These are phyloP conservation scores for Pipistrellus nathusii DNA, from an alignment of 2,797 vertebrate genomes.

Conservation along the genomic window DNA sequence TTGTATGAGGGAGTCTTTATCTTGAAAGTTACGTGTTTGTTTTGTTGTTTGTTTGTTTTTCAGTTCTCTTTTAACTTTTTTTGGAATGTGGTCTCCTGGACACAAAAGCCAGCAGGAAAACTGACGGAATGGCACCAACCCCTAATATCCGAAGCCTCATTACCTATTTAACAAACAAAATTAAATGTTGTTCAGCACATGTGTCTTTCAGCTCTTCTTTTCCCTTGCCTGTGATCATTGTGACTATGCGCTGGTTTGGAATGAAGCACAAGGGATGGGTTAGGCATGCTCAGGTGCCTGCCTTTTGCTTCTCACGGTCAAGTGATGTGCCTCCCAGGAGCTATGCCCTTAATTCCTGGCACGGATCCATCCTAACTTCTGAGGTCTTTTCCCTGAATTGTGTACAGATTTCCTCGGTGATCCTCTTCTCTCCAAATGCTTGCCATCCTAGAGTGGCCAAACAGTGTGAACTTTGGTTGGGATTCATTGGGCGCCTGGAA, in stretches of 20 bases:
- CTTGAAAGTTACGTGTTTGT: neutral
- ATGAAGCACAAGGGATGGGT: neutral
- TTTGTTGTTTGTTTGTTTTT: neutral
- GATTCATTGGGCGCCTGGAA: neutral
- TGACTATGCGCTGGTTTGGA: neutral
- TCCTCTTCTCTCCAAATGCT: neutral
- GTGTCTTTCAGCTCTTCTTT: conserved; percentile 16
- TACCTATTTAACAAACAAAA: neutral
- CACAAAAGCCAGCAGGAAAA: neutral
- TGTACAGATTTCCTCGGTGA: neutral
- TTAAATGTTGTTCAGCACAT: neutral
- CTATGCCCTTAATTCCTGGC: fast-evolving
- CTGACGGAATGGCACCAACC: neutral
- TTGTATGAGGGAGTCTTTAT: neutral
- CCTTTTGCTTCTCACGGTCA: neutral
- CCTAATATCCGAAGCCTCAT: neutral
- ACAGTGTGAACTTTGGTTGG: neutral
- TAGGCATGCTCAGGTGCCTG: neutral
- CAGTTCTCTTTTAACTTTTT: conserved; percentile 22
- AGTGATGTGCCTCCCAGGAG: neutral
- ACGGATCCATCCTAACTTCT: neutral
- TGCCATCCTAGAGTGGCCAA: neutral
- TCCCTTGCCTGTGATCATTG: fast-evolving
- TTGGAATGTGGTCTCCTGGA: conserved; percentile 20
- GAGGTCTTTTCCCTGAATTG: neutral